Conservation (phyloP, 2,113 vertebrate species). For the Oreocharis arfaki region DNA sequence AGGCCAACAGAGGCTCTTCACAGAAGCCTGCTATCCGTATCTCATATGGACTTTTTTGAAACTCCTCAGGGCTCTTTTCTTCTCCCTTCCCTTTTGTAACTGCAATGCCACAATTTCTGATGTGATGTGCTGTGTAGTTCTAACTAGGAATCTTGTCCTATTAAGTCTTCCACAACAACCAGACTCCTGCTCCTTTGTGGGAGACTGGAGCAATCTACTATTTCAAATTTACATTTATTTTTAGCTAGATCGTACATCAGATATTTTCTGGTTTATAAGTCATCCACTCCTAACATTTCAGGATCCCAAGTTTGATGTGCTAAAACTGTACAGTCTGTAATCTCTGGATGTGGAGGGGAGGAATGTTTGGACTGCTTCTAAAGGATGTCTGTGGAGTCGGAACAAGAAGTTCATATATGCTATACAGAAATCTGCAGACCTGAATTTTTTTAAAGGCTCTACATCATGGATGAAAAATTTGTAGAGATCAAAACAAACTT, state of each 20-base stretch:
- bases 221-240: neutral
- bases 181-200: neutral
- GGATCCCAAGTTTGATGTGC: neutral
- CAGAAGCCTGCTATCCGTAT: neutral
- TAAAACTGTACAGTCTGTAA: neutral
- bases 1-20: neutral
- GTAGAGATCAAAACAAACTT: neutral
- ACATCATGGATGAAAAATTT: neutral
- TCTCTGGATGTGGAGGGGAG: neutral
- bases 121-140: neutral
- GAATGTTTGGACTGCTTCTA: neutral
- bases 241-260: neutral
- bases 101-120: neutral
- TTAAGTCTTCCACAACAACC: neutral
- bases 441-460: neutral
- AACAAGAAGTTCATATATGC: neutral
- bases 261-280: neutral
- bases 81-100: neutral
- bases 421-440: neutral
- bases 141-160: neutral
- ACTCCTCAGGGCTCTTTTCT: neutral
- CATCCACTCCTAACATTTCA: neutral
- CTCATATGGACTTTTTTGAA: neutral
- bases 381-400: neutral
- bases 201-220: neutral